Percentiles rank a stretch among this genome's conserved stretches.
Evolutionary conservation across 2,797 vertebrate species (phyloP).

Genomic region (Cyclura pinguis): DNA sequence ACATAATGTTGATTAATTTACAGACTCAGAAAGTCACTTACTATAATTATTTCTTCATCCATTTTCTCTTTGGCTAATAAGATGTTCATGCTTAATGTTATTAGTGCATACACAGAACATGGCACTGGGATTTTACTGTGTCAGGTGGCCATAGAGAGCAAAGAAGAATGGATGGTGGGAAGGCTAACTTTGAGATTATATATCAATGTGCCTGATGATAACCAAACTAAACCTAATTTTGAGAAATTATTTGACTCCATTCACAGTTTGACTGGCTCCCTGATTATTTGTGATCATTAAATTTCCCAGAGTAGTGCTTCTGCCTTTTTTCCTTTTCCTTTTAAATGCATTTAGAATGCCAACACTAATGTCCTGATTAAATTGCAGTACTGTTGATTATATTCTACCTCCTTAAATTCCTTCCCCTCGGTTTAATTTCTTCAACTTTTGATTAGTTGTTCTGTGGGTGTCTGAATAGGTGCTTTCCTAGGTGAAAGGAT

Average conservation of each 20-base stretch:
- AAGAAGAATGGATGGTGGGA: conserved; percentile 27
- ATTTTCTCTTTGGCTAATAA: conserved; percentile 72
- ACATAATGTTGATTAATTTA: conserved; percentile 78
- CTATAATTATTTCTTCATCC: conserved; percentile 75
- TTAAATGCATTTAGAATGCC: not conserved
- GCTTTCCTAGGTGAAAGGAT: not conserved
- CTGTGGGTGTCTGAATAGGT: not conserved
- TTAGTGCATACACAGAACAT: conserved; percentile 46
- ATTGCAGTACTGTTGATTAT: conserved; percentile 24
- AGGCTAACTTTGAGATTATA: conserved; percentile 23
- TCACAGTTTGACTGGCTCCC: not conserved
- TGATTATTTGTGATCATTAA: conserved; percentile 21
- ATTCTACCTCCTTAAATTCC: conserved; percentile 20
- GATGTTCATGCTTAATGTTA: conserved; percentile 72
- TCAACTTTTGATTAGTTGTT: conserved; percentile 15
- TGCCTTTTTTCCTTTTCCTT: not conserved
- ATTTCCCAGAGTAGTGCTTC: not conserved
- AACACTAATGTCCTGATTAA: not conserved
- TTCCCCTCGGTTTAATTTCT: conserved; percentile 12
- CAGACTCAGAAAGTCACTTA: conserved; percentile 71
- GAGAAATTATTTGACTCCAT: conserved; percentile 8
- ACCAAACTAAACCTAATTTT: conserved; percentile 38
- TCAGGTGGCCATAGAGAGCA: conserved; percentile 25
- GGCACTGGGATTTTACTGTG: conserved; percentile 19
- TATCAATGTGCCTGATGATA: not conserved